A percentile compares a stretch with the other conserved stretches of the same genome.
These are phyloP conservation scores for Pseudomyrmex concolor DNA, from an alignment of 1,140 invertebrate genomes.

Conservation along the genomic window DNA sequence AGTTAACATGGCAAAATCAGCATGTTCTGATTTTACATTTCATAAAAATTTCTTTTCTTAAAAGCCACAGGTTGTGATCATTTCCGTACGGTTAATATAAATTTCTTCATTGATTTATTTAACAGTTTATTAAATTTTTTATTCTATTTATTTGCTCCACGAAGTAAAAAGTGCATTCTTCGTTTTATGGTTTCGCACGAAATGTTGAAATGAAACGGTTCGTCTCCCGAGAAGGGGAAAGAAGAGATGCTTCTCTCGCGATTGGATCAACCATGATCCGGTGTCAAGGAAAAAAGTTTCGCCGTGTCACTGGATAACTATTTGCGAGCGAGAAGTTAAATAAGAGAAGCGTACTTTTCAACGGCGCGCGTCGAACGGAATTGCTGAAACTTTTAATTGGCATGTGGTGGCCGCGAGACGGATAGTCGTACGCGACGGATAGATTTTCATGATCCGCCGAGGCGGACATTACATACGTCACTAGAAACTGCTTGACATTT, in stretches of 20 bases:
- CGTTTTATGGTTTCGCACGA: not conserved
- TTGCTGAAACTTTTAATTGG: slow-evolving; percentile 60
- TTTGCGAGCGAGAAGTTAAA: slow-evolving; percentile 24
- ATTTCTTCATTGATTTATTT: not conserved
- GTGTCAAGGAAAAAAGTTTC: slow-evolving; percentile 60
- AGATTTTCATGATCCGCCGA: slow-evolving; percentile 6
- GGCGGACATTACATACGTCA: no score
- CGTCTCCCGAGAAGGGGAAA: not conserved
- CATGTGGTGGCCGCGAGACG: not conserved
- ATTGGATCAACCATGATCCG: slow-evolving; percentile 25
- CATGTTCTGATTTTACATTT: no score
- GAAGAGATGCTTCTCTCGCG: not conserved
- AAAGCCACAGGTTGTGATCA: no score
- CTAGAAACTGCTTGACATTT: no score
- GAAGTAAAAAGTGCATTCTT: not conserved
- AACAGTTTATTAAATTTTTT: not conserved
- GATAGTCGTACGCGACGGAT: slow-evolving; percentile 10
- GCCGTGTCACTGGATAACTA: slow-evolving; percentile 41
- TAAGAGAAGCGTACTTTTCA: slow-evolving; percentile 10
- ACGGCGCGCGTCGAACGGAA: not conserved
- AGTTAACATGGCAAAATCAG: no score
- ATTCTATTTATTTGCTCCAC: not conserved
- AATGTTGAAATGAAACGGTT: not conserved
- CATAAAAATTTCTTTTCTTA: no score
- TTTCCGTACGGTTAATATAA: not conserved